Conservation (phyloP, 2,797 vertebrate species). For the Helarctos malayanus region DNA sequence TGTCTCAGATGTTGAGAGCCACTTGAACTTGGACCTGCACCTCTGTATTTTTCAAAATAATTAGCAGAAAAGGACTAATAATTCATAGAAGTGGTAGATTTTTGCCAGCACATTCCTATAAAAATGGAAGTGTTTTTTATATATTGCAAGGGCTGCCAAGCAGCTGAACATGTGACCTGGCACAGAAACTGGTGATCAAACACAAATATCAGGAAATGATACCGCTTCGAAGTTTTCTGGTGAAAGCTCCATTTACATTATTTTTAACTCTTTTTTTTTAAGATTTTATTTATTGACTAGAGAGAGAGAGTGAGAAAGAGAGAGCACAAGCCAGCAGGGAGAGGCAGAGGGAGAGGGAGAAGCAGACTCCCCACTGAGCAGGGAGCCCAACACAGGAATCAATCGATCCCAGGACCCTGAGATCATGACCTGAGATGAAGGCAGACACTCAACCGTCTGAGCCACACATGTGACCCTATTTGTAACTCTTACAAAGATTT, state of each 20-base stretch:
- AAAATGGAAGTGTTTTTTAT: conserved; percentile 57
- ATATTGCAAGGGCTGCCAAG: conserved; percentile 8
- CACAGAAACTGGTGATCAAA: conserved; percentile 30
- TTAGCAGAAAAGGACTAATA: conserved; percentile 62
- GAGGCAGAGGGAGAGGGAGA: neutral
- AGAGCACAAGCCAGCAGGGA: neutral
- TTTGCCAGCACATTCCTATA: conserved; percentile 37
- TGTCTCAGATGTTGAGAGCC: neutral
- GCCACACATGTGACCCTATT: neutral
- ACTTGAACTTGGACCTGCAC: neutral
- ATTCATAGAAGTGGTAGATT: conserved; percentile 50
- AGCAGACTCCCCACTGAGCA: neutral
- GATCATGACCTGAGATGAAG: too few relatives aligned
- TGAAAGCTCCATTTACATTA: conserved; percentile 57
- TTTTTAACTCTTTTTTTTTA: conserved; percentile 39
- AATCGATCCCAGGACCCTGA: neutral
- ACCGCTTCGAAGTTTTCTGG: neutral
- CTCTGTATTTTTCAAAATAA: conserved; percentile 49
- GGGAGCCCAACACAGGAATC: neutral
- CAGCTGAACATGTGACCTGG: neutral
- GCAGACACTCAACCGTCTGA: too few relatives aligned
- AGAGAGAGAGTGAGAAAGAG: neutral
- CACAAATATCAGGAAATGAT: conserved; percentile 45
- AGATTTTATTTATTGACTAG: neutral
- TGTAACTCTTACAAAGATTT: conserved; percentile 63